Conservation (phyloP, 2,113 vertebrate species). For the Ptilorrhoa leucosticta region DNA sequence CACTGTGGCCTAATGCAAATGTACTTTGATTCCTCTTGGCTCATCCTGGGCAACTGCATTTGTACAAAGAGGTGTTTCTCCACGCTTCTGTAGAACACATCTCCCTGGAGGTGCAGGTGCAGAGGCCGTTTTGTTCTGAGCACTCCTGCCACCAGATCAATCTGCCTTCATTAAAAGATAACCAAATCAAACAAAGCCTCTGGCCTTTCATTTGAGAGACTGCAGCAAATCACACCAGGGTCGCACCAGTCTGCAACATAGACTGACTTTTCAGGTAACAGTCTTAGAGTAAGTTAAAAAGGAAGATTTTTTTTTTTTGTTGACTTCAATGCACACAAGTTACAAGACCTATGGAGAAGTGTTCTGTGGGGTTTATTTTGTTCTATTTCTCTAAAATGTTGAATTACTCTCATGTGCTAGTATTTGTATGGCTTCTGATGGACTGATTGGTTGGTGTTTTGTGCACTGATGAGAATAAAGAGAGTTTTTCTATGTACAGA, state of each 20-base stretch:
- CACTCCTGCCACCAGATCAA: background rate
- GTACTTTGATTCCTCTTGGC: background rate
- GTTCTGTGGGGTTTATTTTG: background rate
- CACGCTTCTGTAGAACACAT: background rate
- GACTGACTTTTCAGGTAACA: background rate
- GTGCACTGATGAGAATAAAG: background rate
- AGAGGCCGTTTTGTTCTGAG: background rate
- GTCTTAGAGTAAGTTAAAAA: background rate
- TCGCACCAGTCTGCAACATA: background rate
- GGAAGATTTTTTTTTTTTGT: background rate
- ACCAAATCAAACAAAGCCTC: constrained; percentile 48
- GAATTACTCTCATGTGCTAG: background rate
- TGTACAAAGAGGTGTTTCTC: background rate
- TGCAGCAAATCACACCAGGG: background rate
- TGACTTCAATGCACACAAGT: background rate
- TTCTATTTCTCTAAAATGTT: background rate
- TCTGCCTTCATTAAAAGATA: constrained; percentile 27
- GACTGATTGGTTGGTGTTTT: background rate
- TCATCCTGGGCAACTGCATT: background rate
- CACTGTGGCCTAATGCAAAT: background rate
- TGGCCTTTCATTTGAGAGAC: background rate
- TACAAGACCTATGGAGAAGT: background rate
- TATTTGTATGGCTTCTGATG: background rate
- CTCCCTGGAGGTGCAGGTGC: background rate
- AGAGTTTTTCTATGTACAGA: background rate